phyloP scores from a whole-genome alignment of 2,797 vertebrate species.

The Parauchenoglanis punctatus region DNA sequence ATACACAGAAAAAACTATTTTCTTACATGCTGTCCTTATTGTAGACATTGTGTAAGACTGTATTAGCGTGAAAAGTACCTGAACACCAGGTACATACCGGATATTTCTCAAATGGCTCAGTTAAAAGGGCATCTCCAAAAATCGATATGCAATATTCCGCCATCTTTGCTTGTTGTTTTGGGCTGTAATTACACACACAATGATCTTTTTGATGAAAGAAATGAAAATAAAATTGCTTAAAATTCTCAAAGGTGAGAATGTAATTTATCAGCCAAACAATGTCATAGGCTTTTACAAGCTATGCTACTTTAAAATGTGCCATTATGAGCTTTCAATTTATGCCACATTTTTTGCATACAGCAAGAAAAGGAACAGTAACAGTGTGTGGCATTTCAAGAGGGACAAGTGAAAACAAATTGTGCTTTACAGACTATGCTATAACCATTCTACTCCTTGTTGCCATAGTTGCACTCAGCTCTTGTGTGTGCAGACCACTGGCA shows the following conservation, averaged over 20 bases:
- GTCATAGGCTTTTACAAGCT: not conserved
- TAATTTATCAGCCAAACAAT: constrained; percentile 6
- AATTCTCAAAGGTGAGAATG: not conserved
- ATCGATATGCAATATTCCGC: constrained; percentile 96
- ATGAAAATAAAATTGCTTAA: not conserved
- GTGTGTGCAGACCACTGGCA: constrained; percentile 31
- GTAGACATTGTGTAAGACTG: not conserved
- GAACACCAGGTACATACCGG: constrained; percentile 76
- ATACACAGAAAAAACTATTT: constrained; percentile 8
- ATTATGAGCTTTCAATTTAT: constrained; percentile 28
- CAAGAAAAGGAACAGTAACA: constrained; percentile 21
- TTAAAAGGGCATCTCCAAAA: constrained; percentile 92
- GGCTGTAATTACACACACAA: constrained; percentile 66
- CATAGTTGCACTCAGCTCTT: constrained; percentile 53
- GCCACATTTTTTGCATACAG: constrained; percentile 7
- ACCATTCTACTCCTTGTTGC: constrained; percentile 57
- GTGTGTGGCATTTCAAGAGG: constrained; percentile 49
- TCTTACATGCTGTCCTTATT: not conserved
- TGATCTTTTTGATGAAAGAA: not conserved
- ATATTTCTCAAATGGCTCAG: constrained; percentile 94
- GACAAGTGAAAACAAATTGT: constrained; percentile 57
- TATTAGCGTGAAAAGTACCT: not conserved
- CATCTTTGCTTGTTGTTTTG: constrained; percentile 99
- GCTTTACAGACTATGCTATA: constrained; percentile 51
- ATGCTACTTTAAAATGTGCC: constrained; percentile 8